Evolutionary conservation across 2,888 invertebrate genomes (phyloP), one percentile per base, ranked within the genome.

Genomic region (Ethmia dodecea): DNA sequence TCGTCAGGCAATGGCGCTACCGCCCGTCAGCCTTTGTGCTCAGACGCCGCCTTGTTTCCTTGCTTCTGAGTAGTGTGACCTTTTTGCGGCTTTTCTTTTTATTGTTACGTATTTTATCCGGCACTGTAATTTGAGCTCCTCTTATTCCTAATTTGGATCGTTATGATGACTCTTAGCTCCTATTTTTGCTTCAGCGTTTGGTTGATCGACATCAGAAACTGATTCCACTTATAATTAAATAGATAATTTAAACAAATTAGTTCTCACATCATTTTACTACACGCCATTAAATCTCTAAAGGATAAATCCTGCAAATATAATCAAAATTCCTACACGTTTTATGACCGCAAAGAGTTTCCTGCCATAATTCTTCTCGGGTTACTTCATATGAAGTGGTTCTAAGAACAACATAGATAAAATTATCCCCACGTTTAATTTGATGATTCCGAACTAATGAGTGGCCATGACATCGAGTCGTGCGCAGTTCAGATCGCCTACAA

Each of bases 1-100:
- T 79, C 68, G 69, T 69, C 67, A 71, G 59, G 69, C 78, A 62
- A 70, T 61, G 70, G 70, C 69, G 66, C 62, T 58, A 55, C 61
- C 55, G 58, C 35, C 30, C 63, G 62, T 53, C 74, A 62, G 64
- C 69, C 70, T 75, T 71, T 71, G 70, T 70, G 64, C 58, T 53
- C 60, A 56, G 60, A 53, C 54, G 45, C 47, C 55, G 60, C 55
- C 52, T 54, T 49, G 51, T 50, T 49, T 45, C 45, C 47, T 53
- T 46, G 36, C 38, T 31, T 34, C 33, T 42, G 52, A 45, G 50
- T 48, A 48, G 45, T 52, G 40, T 47, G 38, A 39, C 46, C 46
- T 44, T 35, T 37, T 39, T 35, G 33, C 22, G 28, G 35, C 28
- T 35, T 32, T 22, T 22, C 22, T 22, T 22, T 22, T 4, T 22